A percentile compares a stretch with the other conserved stretches of the same genome.
Conservation (phyloP, 2,113 vertebrate species). For the Corythaixoides concolor region DNA sequence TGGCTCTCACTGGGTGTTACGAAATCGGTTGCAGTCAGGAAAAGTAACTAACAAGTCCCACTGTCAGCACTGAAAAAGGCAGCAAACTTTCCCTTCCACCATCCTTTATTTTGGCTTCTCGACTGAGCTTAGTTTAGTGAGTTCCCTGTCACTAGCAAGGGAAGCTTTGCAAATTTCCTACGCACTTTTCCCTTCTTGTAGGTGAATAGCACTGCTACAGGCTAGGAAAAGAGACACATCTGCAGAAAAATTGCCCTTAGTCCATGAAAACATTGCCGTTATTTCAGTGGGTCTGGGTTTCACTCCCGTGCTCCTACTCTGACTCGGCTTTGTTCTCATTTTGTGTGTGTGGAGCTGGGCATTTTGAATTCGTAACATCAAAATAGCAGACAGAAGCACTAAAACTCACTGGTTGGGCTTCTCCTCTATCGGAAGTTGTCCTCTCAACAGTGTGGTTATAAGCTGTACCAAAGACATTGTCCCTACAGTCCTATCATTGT, state of each 20-base stretch:
- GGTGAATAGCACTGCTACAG: not conserved
- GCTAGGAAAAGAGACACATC: not conserved
- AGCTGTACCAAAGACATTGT: not conserved
- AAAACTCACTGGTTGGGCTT: not conserved
- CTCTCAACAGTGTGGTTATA: not conserved
- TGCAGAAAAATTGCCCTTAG: not conserved
- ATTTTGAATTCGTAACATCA: not conserved
- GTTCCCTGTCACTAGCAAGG: not conserved
- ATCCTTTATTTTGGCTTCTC: not conserved
- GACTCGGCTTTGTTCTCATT: not conserved
- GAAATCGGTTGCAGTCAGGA: not conserved
- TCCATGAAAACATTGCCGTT: not conserved
- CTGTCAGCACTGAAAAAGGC: not conserved
- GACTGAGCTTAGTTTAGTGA: not conserved
- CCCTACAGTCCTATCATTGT: not conserved
- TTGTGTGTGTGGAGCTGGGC: not conserved
- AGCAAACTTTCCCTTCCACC: not conserved
- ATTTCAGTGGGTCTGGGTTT: not conserved
- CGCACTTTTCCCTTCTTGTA: accelerated
- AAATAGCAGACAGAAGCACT: not conserved
- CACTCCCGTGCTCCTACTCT: not conserved
- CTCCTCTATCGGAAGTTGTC: not conserved
- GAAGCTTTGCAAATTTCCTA: not conserved
- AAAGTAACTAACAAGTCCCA: not conserved
- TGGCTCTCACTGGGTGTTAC: not conserved